Percentiles rank a stretch among this genome's conserved stretches.
phyloP scores from a whole-genome alignment of 2,797 vertebrate genomes.

The Rhynchotus rufescens region DNA sequence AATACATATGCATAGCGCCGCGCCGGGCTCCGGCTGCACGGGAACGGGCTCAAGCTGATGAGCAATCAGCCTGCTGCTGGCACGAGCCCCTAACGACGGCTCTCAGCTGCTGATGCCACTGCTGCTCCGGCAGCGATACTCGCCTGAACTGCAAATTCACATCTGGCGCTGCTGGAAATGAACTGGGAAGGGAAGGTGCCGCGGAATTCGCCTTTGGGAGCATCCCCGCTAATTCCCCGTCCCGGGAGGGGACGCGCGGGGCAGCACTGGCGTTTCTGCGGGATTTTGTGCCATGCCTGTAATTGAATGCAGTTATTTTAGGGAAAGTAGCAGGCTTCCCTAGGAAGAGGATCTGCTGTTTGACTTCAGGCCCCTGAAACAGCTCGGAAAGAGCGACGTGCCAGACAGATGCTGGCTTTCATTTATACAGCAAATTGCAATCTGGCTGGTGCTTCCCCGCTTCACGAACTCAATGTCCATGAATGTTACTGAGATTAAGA shows the following conservation, averaged over 20 bases:
- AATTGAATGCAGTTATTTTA: background rate
- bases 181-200: background rate
- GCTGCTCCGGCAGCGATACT: constrained; percentile 51
- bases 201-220: constrained; percentile 53
- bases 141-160: constrained; percentile 52
- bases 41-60: constrained; percentile 40
- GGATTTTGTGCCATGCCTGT: background rate
- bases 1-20: constrained; percentile 62
- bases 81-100: constrained; percentile 59
- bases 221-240: background rate
- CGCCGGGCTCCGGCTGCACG: constrained; percentile 27
- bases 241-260: background rate
- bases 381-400: background rate
- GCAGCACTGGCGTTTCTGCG: background rate
- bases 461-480: background rate
- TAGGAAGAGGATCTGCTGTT: background rate
- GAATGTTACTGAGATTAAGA: constrained; percentile 5
- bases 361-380: background rate
- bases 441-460: background rate
- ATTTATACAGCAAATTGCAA: constrained; percentile 22
- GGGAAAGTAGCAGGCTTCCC: background rate
- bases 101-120: constrained; percentile 63
- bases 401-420: background rate
- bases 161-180: constrained; percentile 58
- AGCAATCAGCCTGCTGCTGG: constrained; percentile 57